Evolutionary conservation across 2,888 invertebrate species (phyloP), one percentile per base, ranked within the genome.

Genomic region (Coelopa pilipes): DNA sequence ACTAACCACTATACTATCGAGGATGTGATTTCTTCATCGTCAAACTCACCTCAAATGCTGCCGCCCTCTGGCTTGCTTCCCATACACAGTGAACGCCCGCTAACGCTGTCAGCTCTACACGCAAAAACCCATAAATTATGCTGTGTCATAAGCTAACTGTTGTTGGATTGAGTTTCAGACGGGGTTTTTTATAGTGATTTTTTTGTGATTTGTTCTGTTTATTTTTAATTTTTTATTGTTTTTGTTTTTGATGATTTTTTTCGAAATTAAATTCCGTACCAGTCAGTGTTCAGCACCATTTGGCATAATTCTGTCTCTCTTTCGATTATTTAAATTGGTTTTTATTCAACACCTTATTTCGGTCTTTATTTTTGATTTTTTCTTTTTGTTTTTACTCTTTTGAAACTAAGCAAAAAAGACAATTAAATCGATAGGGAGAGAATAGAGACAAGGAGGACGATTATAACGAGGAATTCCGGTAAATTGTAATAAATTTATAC

Each of bases 1-100:
- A 85, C 84, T 84, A 76, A 84, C 85, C 84, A 85, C 85, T 85
- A 84, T 85, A 84, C 84, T 84, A 85, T 84, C 85, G 84, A 83
- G 84, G 84, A 84, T 50, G 47, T 70, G 19, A 10, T 1, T 0
- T 55, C 11, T 17, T 11, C 21, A 12, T 9, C 10, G 12, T 21
- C 3, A 9, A 4, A 7, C 11, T 59, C 21, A 11, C 10, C n/a
- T 11, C 11, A 57, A 19, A 57, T 19, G 21, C 21, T 17, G 21
- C 24, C 57, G 24, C 5, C 19, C 21, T 1, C 1, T 9, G 5
- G 0, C 13, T 59, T 2, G 19, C 24, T 59, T 59, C 21, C 11
- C 15, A 59, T 59, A 9, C 21, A 59, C 57, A 59, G 57, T 59
- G 24, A 59, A 21, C 57, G 10, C 57, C 10, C 21, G 57, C 12